phyloP scores from a whole-genome alignment of 37 sponge, comb jelly and placozoan genomes.

The Chondrosia reniformis region DNA sequence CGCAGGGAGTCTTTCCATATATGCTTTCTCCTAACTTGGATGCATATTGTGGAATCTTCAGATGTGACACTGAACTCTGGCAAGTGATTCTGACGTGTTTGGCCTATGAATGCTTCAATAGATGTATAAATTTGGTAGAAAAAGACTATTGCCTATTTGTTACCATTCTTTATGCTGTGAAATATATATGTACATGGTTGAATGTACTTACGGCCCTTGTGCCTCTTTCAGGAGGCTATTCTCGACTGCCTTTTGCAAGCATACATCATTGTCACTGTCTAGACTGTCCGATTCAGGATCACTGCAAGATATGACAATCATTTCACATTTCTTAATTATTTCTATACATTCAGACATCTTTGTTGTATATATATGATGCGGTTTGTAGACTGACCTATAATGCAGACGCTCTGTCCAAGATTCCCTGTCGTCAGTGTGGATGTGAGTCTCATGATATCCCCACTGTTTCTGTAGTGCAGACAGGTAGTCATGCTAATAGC shows the following conservation, averaged over 20 bases:
- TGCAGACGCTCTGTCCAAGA: too few relatives aligned
- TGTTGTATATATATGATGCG: too few relatives aligned
- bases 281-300: constrained; percentile 16
- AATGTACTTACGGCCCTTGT: constrained; percentile 13
- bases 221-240: constrained; percentile 6
- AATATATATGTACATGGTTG: neutral
- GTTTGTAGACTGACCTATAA: too few relatives aligned
- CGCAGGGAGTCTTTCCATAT: constrained; percentile 1
- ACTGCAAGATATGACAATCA: constrained; percentile 13
- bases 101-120: neutral
- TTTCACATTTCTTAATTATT: too few relatives aligned
- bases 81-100: neutral
- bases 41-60: constrained; percentile 5
- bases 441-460: too few relatives aligned
- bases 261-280: neutral
- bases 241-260: constrained; percentile 1
- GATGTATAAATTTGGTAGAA: neutral
- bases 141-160: neutral
- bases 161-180: neutral
- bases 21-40: constrained; percentile 1
- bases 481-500: too few relatives aligned
- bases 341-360: too few relatives aligned
- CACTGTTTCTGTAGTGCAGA: too few relatives aligned
- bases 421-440: too few relatives aligned
- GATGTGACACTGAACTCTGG: neutral